These are phyloP conservation scores for Bombus sibiricus DNA, from an alignment of 1,140 invertebrate species.

Conservation along the genomic window DNA sequence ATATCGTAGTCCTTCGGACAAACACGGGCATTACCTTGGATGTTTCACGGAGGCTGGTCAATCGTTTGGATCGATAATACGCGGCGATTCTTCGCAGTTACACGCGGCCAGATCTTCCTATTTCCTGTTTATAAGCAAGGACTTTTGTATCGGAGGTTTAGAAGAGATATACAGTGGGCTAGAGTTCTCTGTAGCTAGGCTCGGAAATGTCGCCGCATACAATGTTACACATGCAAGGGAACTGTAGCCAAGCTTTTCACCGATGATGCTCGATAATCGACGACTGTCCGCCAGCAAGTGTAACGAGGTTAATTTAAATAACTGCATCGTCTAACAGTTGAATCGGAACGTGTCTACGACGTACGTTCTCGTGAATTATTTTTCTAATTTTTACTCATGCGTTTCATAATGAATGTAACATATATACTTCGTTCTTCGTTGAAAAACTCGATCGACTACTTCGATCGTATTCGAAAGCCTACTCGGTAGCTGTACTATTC, in stretches of 20 bases:
- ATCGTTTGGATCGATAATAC: constrained; percentile 21
- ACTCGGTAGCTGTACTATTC: too few relatives aligned
- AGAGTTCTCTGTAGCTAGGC: not conserved
- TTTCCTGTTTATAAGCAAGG: constrained; percentile 12
- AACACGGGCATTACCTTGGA: not conserved
- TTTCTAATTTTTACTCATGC: not conserved
- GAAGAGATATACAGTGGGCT: not conserved
- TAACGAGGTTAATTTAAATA: constrained; percentile 54
- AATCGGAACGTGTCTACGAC: not conserved
- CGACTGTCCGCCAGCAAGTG: constrained; percentile 58
- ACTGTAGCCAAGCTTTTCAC: not conserved
- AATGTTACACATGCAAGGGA: not conserved
- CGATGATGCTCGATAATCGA: constrained; percentile 53
- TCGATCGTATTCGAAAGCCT: not conserved
- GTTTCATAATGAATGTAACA: not conserved
- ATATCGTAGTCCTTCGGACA: not conserved
- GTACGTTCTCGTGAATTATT: too few relatives aligned
- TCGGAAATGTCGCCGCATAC: not conserved
- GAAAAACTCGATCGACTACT: not conserved
- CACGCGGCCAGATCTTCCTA: not conserved
- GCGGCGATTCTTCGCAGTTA: constrained; percentile 4
- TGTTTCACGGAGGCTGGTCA: not conserved
- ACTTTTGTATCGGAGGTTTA: not conserved
- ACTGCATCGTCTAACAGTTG: not conserved
- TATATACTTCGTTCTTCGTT: not conserved